phyloP scores from a whole-genome alignment of 1,140 invertebrate species.

The Uloborus diversus region DNA sequence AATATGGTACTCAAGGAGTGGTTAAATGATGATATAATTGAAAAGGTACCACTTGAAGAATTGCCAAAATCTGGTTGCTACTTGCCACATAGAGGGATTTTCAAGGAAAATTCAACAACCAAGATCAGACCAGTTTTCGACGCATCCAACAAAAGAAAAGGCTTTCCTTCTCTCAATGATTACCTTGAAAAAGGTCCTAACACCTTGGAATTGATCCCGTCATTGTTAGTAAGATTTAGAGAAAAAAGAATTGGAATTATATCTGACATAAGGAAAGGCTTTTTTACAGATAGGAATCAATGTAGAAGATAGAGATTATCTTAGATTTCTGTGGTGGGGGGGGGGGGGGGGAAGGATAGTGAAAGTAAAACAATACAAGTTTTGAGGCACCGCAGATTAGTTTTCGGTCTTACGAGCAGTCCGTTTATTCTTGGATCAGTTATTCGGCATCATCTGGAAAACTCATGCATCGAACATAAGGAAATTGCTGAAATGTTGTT shows the following conservation, averaged over 20 bases:
- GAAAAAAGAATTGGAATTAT: conserved; percentile 62
- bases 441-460: background rate
- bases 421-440: conserved; percentile 14
- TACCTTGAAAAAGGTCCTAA: conserved; percentile 54
- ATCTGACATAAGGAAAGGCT: conserved; percentile 65
- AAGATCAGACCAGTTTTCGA: conserved; percentile 60
- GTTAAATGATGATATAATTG: conserved; percentile 47
- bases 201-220: conserved; percentile 59
- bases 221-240: conserved; percentile 63
- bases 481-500: background rate
- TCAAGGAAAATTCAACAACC: conserved; percentile 54
- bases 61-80: conserved; percentile 30
- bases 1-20: conserved; percentile 47
- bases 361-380: conserved; percentile 4
- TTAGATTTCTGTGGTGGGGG: conserved; percentile 20
- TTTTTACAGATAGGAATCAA: conserved; percentile 65
- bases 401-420: background rate
- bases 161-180: conserved; percentile 51
- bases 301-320: conserved; percentile 4
- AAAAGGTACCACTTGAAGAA: conserved; percentile 24
- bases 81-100: conserved; percentile 57
- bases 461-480: background rate
- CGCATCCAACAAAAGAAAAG: conserved; percentile 56
- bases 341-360: conserved; percentile 10
- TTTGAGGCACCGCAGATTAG: background rate